Conservation (phyloP, 2,797 vertebrate species). For the Vireo griseus region DNA sequence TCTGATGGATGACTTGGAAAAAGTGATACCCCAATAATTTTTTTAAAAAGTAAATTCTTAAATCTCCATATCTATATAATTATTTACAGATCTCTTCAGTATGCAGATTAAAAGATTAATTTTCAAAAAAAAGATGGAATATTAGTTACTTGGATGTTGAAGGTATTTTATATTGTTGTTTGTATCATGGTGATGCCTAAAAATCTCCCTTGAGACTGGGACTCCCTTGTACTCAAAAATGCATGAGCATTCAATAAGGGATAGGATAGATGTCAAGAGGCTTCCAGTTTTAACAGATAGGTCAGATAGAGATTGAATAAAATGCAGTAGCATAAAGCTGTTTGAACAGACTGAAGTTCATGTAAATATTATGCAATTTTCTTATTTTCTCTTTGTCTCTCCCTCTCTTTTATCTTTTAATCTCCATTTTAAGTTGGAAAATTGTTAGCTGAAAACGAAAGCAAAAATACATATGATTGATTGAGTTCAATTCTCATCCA, state of each 20-base stretch:
- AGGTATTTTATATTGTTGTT: background rate
- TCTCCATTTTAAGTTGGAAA: background rate
- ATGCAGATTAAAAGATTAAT: background rate
- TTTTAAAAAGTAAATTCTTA: background rate
- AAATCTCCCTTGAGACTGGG: background rate
- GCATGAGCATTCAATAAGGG: background rate
- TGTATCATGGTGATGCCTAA: background rate
- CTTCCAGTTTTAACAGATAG: background rate
- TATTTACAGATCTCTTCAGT: background rate
- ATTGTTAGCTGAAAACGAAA: background rate
- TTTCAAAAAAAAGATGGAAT: background rate
- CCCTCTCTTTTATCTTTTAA: background rate
- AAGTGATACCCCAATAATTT: background rate
- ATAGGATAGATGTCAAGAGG: background rate
- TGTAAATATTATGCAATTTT: background rate
- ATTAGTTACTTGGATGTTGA: background rate
- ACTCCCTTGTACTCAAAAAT: background rate
- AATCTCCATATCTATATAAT: background rate
- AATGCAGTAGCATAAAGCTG: background rate
- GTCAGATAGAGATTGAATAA: background rate
- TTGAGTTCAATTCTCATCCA: background rate
- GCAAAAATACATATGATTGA: background rate
- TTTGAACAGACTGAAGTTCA: background rate
- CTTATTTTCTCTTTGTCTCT: background rate
- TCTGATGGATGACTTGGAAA: background rate